Base-by-base conservation (phyloP, 2,888 invertebrate genomes). In the Agonopterix alstromeriana region DNA sequence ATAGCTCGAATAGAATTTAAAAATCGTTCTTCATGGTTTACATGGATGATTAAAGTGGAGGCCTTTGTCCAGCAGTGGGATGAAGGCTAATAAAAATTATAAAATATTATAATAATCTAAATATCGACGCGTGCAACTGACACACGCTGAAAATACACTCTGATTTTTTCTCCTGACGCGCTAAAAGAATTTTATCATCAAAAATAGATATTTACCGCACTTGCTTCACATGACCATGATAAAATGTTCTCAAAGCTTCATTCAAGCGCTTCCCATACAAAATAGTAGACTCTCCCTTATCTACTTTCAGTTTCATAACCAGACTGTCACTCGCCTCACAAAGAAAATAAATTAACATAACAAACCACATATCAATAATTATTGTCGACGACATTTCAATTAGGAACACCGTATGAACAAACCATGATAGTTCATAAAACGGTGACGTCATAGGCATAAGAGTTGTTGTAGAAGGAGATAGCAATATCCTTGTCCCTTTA, bases 361-460 rank as follows among this genome's bases (percentile, higher is more conserved):
- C 63, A 45, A 79, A 82, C 80, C 82, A 85, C 54, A 80, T 59
- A 47, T 84, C 82, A 10, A 70, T 50, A 2, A 75, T 54, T 8
- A 73, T 61, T 0, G 67, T 67, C 7, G 68, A 65, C 0, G 67
- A 51, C 11, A 73, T 60, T 49, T 71, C 59, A 5, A 68, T 55
- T 10, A 84, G 51, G 51, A 67, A 80, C 5, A 74, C 51, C 0
- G 61, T 55, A 47, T 85, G 84, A 1, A 82, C 46, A 0, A 70
- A 36, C 53, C 77, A 69, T 0, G 73, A 70, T 0, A 83, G 47
- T 57, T 84, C 82, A 36, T 72, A 75, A 45, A 67, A 82, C 0
- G 85, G 83, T 2, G 68, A 56, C 0, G 63, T 63, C 75, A 81
- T 75, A 0, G 84, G 77, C 74, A 83, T 68, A 0, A 85, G 57